Evolutionary conservation across 2,113 vertebrate species (phyloP).

Genomic region (Camelus bactrianus): DNA sequence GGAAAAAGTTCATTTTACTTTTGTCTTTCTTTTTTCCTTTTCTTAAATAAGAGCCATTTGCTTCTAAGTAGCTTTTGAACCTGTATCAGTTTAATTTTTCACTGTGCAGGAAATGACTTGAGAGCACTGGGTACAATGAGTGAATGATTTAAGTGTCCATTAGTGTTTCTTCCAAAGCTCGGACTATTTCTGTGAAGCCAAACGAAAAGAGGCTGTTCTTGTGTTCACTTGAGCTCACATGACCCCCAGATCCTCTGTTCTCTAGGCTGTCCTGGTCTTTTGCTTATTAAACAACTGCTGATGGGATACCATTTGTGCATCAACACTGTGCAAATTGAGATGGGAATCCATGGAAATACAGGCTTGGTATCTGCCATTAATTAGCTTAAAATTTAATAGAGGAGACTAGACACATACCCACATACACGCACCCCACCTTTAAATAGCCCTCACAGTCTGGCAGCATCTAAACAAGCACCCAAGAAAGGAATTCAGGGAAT

Average conservation of each 20-base stretch:
- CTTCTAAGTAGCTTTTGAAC: neutral
- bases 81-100: neutral
- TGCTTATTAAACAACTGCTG: neutral
- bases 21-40: neutral
- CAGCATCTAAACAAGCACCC: neutral
- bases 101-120: neutral
- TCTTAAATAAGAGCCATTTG: neutral
- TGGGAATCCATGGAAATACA: neutral
- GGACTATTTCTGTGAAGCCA: neutral
- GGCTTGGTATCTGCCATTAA: neutral
- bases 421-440: neutral
- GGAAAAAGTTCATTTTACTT: neutral
- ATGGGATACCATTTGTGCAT: neutral
- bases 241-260: neutral
- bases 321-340: neutral
- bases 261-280: neutral
- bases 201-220: neutral
- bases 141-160: neutral
- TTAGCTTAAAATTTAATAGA: constrained; percentile 18
- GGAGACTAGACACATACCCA: neutral
- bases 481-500: neutral
- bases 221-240: neutral
- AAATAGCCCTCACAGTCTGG: neutral
- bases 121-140: neutral
- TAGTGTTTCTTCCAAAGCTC: neutral